phyloP scores from a whole-genome alignment of 2,797 vertebrate species.

The Halcyon badia region DNA sequence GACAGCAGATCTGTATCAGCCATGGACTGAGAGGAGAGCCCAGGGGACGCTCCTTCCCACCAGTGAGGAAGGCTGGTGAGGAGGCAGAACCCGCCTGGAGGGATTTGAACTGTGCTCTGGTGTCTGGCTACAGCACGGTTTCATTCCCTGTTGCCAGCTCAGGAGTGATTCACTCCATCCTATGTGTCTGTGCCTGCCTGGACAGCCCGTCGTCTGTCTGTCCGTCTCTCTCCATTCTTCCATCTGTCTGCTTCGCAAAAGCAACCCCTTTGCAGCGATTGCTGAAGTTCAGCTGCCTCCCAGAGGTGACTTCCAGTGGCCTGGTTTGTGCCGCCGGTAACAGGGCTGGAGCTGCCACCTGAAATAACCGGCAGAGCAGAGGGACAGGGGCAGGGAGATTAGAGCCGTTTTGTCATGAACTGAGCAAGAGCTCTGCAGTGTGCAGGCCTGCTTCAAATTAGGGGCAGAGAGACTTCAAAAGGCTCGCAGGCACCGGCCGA shows the following conservation, averaged over 20 bases:
- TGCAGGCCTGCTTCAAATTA: not conserved
- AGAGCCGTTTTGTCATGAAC: not conserved
- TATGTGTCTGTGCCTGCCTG: not conserved
- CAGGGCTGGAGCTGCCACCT: not conserved
- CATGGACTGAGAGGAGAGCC: not conserved
- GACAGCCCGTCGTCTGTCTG: rapidly evolving
- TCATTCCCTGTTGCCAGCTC: not conserved
- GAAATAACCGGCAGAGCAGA: not conserved
- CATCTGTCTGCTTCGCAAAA: not conserved
- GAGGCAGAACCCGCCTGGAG: not conserved
- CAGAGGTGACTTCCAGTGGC: slow-evolving; percentile 41
- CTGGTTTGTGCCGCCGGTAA: not conserved
- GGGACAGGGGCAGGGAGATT: not conserved
- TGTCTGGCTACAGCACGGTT: not conserved
- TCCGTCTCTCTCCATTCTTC: not conserved
- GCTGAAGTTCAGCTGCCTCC: slow-evolving; percentile 62
- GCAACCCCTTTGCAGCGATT: not conserved
- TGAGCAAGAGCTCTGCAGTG: not conserved
- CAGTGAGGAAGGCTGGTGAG: not conserved
- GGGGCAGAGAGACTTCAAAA: not conserved
- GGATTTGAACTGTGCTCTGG: not conserved
- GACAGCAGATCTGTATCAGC: not conserved
- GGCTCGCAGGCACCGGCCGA: not conserved
- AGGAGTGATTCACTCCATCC: not conserved
- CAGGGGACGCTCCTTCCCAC: not conserved